Conservation (phyloP, 2,888 invertebrate genomes). For the Dasypogon diadema region DNA sequence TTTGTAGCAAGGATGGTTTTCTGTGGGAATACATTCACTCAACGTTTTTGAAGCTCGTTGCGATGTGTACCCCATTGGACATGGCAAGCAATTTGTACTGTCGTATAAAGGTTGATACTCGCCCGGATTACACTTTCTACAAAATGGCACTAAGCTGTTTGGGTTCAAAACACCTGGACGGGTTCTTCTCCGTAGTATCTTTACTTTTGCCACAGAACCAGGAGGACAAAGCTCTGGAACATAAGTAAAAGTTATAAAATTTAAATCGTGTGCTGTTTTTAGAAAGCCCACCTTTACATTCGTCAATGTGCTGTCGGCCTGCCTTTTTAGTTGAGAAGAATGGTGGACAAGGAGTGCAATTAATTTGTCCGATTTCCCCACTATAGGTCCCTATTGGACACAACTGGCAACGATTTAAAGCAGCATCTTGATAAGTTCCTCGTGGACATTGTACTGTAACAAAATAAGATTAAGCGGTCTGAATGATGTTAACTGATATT, state of each 20-base stretch:
- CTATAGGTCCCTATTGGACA: conserved; percentile 75
- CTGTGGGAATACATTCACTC: conserved; percentile 69
- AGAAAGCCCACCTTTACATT: conserved; percentile 71
- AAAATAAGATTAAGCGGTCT: conserved; percentile 57
- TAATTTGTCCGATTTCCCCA: conserved; percentile 70
- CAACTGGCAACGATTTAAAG: conserved; percentile 71
- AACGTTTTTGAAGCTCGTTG: conserved; percentile 67
- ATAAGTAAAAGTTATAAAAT: not conserved
- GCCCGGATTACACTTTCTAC: conserved; percentile 72
- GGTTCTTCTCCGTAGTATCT: conserved; percentile 60
- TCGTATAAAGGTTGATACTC: conserved; percentile 74
- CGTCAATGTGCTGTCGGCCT: conserved; percentile 67
- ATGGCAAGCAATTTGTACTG: conserved; percentile 71
- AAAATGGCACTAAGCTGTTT: conserved; percentile 71
- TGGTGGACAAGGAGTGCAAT: conserved; percentile 72
- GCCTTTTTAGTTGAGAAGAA: conserved; percentile 72
- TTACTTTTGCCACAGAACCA: conserved; percentile 69
- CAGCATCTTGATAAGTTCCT: conserved; percentile 74
- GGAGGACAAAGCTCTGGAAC: conserved; percentile 71
- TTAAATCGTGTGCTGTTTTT: too few relatives aligned
- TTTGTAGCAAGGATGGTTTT: conserved; percentile 68
- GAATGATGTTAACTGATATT: conserved; percentile 55
- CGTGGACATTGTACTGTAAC: conserved; percentile 74
- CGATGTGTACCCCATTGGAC: conserved; percentile 71
- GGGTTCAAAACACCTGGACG: conserved; percentile 52